Conservation (phyloP, 1,140 invertebrate genomes). For the Pinna nobilis region DNA sequence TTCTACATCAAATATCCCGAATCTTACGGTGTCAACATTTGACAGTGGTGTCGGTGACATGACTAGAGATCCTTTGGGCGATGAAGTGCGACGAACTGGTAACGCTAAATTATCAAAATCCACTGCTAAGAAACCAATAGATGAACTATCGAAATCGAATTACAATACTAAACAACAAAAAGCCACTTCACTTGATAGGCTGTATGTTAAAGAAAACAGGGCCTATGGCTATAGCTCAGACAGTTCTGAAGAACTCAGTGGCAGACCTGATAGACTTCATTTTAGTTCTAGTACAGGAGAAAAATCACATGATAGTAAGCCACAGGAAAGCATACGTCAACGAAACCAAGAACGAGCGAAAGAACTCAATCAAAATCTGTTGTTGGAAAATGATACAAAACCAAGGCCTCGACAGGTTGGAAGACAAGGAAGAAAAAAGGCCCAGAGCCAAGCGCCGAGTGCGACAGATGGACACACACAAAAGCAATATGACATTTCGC, state of each 20-base stretch:
- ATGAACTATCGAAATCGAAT: no score
- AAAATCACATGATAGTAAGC: not conserved
- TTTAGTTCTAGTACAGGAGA: not conserved
- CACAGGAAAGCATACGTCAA: not conserved
- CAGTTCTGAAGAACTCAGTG: not conserved
- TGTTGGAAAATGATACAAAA: not conserved
- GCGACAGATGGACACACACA: not conserved
- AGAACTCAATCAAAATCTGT: not conserved
- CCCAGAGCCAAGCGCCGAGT: not conserved
- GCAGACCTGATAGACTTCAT: not conserved
- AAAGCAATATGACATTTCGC: not conserved
- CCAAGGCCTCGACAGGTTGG: not conserved
- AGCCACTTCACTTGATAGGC: no score
- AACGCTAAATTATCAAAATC: no score
- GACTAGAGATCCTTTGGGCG: no score
- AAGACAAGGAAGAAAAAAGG: constrained; percentile 1
- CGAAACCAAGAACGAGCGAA: not conserved
- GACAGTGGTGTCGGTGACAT: no score
- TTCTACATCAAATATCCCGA: no score
- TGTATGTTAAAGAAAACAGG: no score
- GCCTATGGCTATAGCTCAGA: not conserved
- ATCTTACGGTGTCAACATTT: no score
- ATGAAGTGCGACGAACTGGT: no score
- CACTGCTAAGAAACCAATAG: no score
- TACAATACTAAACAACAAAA: no score